Base-by-base conservation (phyloP, 2,113 vertebrate species). In the Tauraco erythrolophus region DNA sequence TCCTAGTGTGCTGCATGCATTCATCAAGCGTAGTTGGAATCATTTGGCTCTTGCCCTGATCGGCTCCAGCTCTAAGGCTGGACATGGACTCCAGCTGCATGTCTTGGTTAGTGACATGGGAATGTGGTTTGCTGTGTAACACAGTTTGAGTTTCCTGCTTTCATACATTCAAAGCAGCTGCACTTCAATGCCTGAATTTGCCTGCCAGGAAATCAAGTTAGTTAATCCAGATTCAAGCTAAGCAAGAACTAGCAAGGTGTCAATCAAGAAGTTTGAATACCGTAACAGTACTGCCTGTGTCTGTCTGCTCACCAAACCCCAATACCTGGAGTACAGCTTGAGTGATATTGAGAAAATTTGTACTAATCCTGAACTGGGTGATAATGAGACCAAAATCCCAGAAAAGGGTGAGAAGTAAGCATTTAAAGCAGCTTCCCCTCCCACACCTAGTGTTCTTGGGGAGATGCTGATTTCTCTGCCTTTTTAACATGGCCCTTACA, bases 361-460 rank as follows among this genome's bases (percentile, higher is more conserved):
- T 78, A 33, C 2, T 18, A 11, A 28, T 60, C 10, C 4, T 33
- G 48, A 81, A 70, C 7, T 65, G 23, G 15, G 6, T 64, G 41
- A n/a, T 37, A 37, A 9, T n/a, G 46, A 54, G 35, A 48, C 6
- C 22, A 85, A 88, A 83, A 69, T 53, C n/a, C 50, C 33, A 50
- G 24, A 27, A 81, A 23, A 70, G 19, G 1, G 6, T 58, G 43
- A 89, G 53, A 68, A 85, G 33, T 4, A 48, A 14, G 15, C 13
- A 68, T 2, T 30, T 5, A 75, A 74, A 1, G 1, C n/a, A n/a
- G 7, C 7, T 45, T 45, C 8, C 13, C 17, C 7, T 51, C 13
- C 28, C 16, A 1, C 1, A 50, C 16, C 24, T 51, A 8, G 13
- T 18, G 14, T n/a, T 70, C 62, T 62, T 69, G 23, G 33, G 70